Evolutionary conservation across 1,140 invertebrate species (phyloP).

Genomic region (Brachionus manjavacas): DNA sequence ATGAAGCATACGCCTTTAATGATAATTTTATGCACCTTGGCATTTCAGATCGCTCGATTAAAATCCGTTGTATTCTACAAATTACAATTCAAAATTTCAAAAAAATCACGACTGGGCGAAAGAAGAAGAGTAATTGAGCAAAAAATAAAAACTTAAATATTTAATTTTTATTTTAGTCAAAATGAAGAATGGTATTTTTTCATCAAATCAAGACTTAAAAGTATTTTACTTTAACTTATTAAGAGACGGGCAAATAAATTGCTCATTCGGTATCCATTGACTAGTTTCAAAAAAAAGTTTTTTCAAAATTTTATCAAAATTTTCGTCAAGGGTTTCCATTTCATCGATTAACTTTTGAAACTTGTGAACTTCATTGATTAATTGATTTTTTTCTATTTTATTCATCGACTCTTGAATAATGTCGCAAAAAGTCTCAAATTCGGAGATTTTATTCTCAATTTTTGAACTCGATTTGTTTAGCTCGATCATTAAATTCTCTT

Average conservation of each 20-base stretch:
- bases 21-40: no score
- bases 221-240: neutral
- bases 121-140: no score
- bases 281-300: neutral
- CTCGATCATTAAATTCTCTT: neutral
- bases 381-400: neutral
- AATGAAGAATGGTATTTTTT: no score
- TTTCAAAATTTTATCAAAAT: neutral
- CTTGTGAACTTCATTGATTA: neutral
- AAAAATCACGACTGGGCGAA: no score
- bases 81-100: no score
- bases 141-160: no score
- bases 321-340: neutral
- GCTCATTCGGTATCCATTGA: neutral
- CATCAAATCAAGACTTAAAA: neutral
- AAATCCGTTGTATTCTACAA: no score
- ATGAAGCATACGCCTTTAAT: no score
- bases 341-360: neutral
- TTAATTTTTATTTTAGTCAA: no score
- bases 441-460: neutral
- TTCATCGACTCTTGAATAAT: neutral
- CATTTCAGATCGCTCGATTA: no score
- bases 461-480: neutral
- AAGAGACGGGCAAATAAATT: neutral
- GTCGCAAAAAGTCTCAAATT: neutral